A percentile compares a stretch with the other conserved stretches of the same genome.
Conservation (phyloP, 2,888 invertebrate species). For the Aspidiotus rigidus region DNA sequence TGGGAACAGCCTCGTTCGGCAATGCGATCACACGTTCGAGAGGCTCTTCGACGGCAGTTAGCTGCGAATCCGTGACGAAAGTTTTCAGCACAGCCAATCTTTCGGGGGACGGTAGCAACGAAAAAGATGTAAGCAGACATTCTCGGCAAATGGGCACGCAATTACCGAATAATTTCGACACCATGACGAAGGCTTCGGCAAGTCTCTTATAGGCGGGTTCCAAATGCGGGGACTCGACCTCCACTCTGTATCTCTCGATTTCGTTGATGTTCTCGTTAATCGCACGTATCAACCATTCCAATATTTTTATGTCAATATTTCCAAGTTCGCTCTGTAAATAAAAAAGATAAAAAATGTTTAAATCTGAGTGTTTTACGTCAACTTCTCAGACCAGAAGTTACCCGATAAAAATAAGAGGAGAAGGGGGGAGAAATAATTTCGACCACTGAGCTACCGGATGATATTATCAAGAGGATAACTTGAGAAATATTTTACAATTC, state of each 20-base stretch:
- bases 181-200: conserved; percentile 54
- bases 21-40: no score
- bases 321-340: not conserved
- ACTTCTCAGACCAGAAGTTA: no score
- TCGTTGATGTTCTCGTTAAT: conserved; percentile 56
- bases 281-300: conserved; percentile 34
- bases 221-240: conserved; percentile 48
- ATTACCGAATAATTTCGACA: conserved; percentile 53
- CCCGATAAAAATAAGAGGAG: not conserved
- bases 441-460: not conserved
- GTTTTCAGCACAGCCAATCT: conserved; percentile 53
- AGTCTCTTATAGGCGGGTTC: conserved; percentile 50
- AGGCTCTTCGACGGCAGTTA: no score
- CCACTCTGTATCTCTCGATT: conserved; percentile 55
- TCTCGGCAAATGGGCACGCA: conserved; percentile 57
- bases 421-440: not conserved
- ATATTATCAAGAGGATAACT: no score
- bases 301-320: not conserved
- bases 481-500: no score
- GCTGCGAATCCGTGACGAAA: conserved; percentile 42
- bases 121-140: conserved; percentile 66
- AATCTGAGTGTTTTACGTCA: no score
- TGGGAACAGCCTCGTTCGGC: not conserved
- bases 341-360: not conserved
- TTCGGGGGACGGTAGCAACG: conserved; percentile 56